Evolutionary conservation across 2,797 vertebrate genomes (phyloP).

Genomic region (Muraenolepis orangiensis): DNA sequence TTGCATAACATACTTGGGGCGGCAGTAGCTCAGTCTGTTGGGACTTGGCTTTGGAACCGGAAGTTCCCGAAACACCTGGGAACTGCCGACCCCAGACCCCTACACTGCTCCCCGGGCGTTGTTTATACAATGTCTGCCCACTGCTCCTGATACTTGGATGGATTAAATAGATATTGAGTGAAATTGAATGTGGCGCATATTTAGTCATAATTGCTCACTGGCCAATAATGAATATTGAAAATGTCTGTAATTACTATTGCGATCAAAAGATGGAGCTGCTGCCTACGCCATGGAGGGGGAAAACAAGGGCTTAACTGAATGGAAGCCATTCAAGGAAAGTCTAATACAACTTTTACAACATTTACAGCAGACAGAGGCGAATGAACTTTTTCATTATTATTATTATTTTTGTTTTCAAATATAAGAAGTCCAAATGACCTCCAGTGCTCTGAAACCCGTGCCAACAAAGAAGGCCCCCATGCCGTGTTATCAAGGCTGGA

Average conservation of each 20-base stretch:
- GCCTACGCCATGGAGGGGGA: background rate
- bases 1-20: too few species aligned
- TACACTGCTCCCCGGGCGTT: too few species aligned
- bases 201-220: background rate
- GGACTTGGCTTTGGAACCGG: too few species aligned
- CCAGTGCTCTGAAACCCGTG: conserved; percentile 7
- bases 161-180: background rate
- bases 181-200: background rate
- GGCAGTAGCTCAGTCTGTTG: too few species aligned
- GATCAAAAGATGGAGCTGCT: background rate
- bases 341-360: background rate
- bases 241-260: background rate
- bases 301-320: background rate
- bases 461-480: conserved; percentile 12
- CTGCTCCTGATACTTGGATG: too few species aligned
- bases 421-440: background rate
- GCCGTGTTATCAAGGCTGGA: conserved; percentile 63
- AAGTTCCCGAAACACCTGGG: too few species aligned
- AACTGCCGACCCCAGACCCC: too few species aligned
- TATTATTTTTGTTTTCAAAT: background rate
- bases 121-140: too few species aligned
- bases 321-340: background rate
- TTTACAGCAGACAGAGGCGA: background rate
- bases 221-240: background rate
- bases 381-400: background rate